Percentiles rank a stretch among this genome's conserved stretches.
Conservation (phyloP, 2,888 invertebrate genomes). For the Eupithecia exiguata region DNA sequence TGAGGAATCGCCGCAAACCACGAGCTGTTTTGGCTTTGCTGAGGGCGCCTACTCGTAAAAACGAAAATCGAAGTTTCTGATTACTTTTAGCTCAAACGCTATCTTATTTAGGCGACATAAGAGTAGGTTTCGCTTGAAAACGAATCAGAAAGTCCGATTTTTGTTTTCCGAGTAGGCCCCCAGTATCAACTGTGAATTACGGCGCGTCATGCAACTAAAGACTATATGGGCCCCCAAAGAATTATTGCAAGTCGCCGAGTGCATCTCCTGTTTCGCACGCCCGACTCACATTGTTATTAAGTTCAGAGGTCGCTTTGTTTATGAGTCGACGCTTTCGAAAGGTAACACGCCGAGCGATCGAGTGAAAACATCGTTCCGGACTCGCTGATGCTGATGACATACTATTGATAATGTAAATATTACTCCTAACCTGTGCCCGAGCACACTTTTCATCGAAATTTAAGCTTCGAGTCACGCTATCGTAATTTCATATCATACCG, state of each 20-base stretch:
- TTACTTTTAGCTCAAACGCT: too few species aligned
- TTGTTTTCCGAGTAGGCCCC: too few species aligned
- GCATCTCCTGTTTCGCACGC: conserved; percentile 83
- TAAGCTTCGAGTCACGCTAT: conserved; percentile 49
- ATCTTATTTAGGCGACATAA: too few species aligned
- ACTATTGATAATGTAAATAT: conserved; percentile 81
- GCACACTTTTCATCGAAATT: conserved; percentile 63
- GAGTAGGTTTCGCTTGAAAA: too few species aligned
- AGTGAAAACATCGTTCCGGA: conserved; percentile 76
- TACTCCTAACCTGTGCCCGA: conserved; percentile 68
- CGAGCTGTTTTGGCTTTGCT: conserved; percentile 66
- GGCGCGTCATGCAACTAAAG: conserved; percentile 68
- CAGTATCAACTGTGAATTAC: conserved; percentile 61
- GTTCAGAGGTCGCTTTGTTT: conserved; percentile 83
- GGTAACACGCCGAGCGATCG: conserved; percentile 76
- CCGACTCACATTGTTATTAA: conserved; percentile 81
- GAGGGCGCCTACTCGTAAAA: too few species aligned
- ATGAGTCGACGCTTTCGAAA: conserved; percentile 81
- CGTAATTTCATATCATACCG: conserved; percentile 42
- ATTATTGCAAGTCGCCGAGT: conserved; percentile 76
- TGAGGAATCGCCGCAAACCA: conserved; percentile 62
- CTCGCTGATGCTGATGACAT: conserved; percentile 79
- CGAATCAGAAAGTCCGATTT: too few species aligned
- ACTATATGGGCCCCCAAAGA: conserved; percentile 74
- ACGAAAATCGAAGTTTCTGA: too few species aligned